Evolutionary conservation across 2,113 vertebrate species (phyloP).

Genomic region (Octodon degus): DNA sequence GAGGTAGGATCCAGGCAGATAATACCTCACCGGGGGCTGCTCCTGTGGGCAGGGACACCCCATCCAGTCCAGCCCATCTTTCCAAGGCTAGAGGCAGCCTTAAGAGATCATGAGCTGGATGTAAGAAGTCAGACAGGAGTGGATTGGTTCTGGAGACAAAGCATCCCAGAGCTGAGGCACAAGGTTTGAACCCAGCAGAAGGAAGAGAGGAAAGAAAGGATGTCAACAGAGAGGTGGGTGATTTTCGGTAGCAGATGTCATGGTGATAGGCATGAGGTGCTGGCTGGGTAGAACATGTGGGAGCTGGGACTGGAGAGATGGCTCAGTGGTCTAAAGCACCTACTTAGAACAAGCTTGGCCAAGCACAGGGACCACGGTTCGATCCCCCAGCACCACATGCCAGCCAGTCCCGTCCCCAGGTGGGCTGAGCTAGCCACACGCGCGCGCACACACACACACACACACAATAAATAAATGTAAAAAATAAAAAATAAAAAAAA

Average conservation of each 20-base stretch:
- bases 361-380: no score
- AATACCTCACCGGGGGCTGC: neutral
- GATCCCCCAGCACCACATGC: no score
- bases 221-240: neutral
- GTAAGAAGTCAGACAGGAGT: neutral
- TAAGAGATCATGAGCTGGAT: neutral
- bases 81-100: neutral
- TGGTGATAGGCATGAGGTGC: neutral
- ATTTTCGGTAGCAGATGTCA: neutral
- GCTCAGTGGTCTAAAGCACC: no score
- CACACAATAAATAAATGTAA: no score
- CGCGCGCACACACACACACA: no score
- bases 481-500: no score
- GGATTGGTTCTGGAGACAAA: neutral
- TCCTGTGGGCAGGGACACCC: neutral
- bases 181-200: neutral
- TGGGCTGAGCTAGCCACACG: no score
- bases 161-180: neutral
- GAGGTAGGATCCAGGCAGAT: neutral
- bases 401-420: no score
- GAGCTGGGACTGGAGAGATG: no score
- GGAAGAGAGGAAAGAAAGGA: neutral
- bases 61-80: neutral
- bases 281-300: neutral
- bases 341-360: no score